Evolutionary conservation across 2,113 vertebrate genomes (phyloP), one percentile per base, ranked within the genome.

Genomic region (Fulica atra): DNA sequence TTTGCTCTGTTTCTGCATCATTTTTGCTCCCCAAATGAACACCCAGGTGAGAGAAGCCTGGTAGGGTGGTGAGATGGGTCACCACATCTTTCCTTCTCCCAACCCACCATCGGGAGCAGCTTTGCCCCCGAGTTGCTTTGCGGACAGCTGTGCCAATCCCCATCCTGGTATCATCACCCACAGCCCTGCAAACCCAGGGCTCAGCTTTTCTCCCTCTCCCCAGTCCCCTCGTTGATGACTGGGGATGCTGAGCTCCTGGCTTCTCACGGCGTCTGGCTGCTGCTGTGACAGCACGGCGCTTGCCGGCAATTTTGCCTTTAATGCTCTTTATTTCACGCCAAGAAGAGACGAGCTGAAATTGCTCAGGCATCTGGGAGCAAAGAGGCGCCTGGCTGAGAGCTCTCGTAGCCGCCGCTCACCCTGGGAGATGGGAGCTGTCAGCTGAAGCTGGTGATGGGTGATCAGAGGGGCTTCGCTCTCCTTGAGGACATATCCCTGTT

Each of bases 161-260:
- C 8, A 9, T 74, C 35, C 54, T 1, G 1, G 2, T 48, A 16
- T 19, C 18, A 10, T 40, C 2, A 15, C 33, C 61, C 2, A 1
- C 29, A 54, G 48, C 44, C 57, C 73, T 74, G 48, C 70, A 78
- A 21, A 76, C 46, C 16, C 13, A 38, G 35, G 36, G 19, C 33
- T 77, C 36, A 13, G 50, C 35, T 7, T 18, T 56, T 76, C 78
- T 60, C 16, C 20, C 33, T 53, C 33, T 74, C 14, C 79, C 29
- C 33, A 25, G 4, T 81, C 63, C 54, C 13, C 0, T 16, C 53
- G 15, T 13, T 57, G 69, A 46, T 68, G 81, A 24, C 63, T 88
- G 80, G 44, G 26, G n/a, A 28, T 83, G 6, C 51, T 86, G 72
- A 70, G 64, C 1, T 2, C 51, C 44, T 61, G 54, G 14, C 18